A percentile compares a stretch with the other conserved stretches of the same genome.
These are phyloP conservation scores for Threskiornis aethiopicus DNA, from an alignment of 2,797 vertebrate species.

Conservation along the genomic window DNA sequence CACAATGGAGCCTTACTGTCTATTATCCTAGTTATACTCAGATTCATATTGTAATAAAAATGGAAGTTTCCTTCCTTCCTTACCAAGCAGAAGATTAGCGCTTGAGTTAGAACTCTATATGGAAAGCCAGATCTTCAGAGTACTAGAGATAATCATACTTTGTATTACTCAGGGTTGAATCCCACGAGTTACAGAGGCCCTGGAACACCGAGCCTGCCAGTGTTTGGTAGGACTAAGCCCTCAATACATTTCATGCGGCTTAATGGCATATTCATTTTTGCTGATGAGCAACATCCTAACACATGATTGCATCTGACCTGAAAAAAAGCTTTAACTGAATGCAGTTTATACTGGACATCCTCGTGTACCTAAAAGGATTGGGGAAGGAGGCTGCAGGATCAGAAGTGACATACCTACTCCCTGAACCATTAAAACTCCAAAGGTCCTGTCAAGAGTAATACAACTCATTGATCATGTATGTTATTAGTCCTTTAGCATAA, in stretches of 20 bases:
- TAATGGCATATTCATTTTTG: neutral
- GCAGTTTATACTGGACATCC: neutral
- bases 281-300: neutral
- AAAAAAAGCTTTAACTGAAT: neutral
- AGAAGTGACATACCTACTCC: neutral
- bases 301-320: neutral
- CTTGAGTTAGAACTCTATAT: neutral
- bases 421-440: neutral
- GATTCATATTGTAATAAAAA: neutral
- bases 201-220: neutral
- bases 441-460: neutral
- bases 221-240: neutral
- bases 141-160: neutral
- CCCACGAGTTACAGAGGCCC: neutral
- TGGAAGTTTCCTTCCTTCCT: neutral
- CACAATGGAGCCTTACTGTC: neutral
- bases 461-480: neutral
- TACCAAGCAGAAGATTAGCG: neutral
- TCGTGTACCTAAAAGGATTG: neutral
- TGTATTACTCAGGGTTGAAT: neutral
- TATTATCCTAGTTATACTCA: neutral
- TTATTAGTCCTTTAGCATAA: neutral
- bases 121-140: neutral
- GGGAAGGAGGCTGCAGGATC: neutral
- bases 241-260: neutral